Percentiles rank a stretch among this genome's conserved stretches.
Conservation (phyloP, 2,888 invertebrate species). For the Eugnorisma glareosa region DNA sequence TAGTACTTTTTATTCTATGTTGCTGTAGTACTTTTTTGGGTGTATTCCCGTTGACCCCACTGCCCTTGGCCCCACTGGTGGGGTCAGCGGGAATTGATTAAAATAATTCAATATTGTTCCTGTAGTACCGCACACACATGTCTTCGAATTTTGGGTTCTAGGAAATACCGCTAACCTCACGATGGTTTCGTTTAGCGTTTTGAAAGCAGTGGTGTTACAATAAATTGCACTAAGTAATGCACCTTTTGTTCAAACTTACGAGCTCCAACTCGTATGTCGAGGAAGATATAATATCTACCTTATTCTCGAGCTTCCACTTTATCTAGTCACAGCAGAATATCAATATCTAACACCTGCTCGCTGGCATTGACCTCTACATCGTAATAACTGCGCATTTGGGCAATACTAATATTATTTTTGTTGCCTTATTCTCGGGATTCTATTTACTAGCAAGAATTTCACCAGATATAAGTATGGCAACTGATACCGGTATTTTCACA, state of each 20-base stretch:
- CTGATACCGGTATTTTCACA: not conserved
- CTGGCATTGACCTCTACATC: not conserved
- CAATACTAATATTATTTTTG: not conserved
- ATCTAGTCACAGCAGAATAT: not conserved
- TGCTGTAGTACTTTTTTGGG: not conserved
- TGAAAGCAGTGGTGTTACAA: no score
- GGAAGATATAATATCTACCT: not conserved
- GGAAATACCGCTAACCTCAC: not conserved
- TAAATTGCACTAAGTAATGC: not conserved
- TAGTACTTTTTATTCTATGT: not conserved
- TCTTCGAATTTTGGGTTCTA: not conserved
- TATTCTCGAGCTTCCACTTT: not conserved
- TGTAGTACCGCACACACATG: not conserved
- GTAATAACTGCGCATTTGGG: conserved; percentile 1
- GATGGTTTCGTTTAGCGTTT: no score
- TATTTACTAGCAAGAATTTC: not conserved
- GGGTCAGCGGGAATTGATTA: no score
- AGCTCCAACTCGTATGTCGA: no score
- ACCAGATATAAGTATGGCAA: not conserved
- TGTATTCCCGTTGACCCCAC: no score
- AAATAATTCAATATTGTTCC: no score
- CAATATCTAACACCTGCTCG: not conserved
- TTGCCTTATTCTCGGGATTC: not conserved
- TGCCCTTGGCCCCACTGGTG: no score
- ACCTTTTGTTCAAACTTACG: not conserved